Evolutionary conservation across 2,888 invertebrate genomes (phyloP), one percentile per base, ranked within the genome.

Genomic region (Sphinx pinastri): DNA sequence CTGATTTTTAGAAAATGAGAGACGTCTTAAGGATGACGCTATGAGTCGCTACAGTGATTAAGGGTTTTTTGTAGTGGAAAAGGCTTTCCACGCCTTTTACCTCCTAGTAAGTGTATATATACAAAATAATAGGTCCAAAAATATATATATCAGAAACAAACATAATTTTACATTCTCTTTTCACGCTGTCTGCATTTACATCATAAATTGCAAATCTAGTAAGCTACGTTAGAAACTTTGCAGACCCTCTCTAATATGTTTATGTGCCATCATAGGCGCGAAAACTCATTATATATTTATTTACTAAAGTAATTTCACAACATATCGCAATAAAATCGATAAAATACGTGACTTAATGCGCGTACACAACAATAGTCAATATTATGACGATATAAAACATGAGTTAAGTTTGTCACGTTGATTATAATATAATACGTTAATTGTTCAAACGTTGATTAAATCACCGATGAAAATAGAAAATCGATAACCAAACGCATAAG

Each of bases 391-490:
- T 13, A 67, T 67, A 68, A 71, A 69, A 60, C 71, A 59, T 19
- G 67, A 25, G 57, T 59, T 55, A 57, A 59, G 25, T 58, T 63
- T 63, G 54, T 55, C 63, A 69, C 68, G 67, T 52, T 55, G 63
- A 69, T 38, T 25, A 69, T 19, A 59, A 47, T 70, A 63, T 31
- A 54, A 51, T 16, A 19, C 16, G 63, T 58, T 47, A 74, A 55
- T 73, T 72, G 59, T 59, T 73, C 73, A 70, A 74, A 71, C 71
- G 72, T 19, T 68, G 72, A 73, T 75, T 69, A 76, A 78, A 77
- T 79, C 78, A 78, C 66, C 75, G 75, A 78, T 78, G 75, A 71
- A 78, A 80, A 80, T 81, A 77, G 72, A 71, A 74, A 77, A 81
- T 78, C 73, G 75, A 80, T 81, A 76, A 76, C 70, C 67, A 54